Base-by-base conservation (phyloP, 1,140 invertebrate genomes). In the Antheraea pernyi region DNA sequence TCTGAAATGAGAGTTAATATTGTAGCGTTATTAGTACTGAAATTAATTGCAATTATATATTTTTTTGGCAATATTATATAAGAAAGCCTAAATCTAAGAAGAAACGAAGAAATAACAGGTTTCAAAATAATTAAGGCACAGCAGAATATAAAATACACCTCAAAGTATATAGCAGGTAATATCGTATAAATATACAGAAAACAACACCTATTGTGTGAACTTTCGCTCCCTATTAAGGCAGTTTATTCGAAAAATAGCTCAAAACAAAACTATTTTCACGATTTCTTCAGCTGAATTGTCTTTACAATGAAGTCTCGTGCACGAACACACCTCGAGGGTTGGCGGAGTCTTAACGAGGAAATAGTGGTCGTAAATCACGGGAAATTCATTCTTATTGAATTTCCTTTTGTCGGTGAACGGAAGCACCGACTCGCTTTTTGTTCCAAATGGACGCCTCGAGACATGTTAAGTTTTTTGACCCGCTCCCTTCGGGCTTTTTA, bases 371-470 rank as follows among this genome's bases (percentile, higher is more conserved):
- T 91, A 91, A 91, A 91, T 91, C 85, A 91, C 75, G 80, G 84
- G 78, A 89, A 89, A 91, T 87, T 88, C 84, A 76, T 80, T 88
- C 86, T 88, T 88, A 91, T 91, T 89, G 88, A 89, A 89, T 89
- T 88, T 88, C 77, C 75, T 88, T 88, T 83, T 81, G 81, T 82
- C 81, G 80, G 81, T 71, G 70, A 81, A 76, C 82, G 84, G 82
- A 85, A 86, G 78, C 79, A 68, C 73, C 67, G 76, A 76, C 79
- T 81, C 74, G 77, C 75, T 88, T 88, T 88, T 90, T 87, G 76
- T 81, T 82, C 76, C 70, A 76, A 85, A 82, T 80, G 79, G 81
- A 84, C 78, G 80, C 75, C 66, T 72, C 65, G 61, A 76, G 78
- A 80, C 76, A 79, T 76, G 76, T 75, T 71, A 66, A 65, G 75